phyloP scores from a whole-genome alignment of 2,888 invertebrate genomes.

The Callosobruchus maculatus region DNA sequence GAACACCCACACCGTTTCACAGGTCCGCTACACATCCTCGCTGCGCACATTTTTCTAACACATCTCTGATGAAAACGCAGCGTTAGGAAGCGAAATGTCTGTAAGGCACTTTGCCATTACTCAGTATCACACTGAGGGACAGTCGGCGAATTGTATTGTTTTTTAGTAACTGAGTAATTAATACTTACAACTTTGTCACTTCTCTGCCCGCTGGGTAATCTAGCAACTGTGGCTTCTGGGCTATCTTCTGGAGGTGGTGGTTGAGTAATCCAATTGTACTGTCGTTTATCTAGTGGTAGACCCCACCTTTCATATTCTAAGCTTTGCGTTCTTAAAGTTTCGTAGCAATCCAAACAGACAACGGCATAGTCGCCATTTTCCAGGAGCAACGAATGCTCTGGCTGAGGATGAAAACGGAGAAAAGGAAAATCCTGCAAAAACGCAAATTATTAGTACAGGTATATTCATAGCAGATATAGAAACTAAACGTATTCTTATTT shows the following conservation, averaged over 20 bases:
- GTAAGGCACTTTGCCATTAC: too few relatives aligned
- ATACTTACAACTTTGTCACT: constrained; percentile 68
- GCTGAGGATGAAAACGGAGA: constrained; percentile 76
- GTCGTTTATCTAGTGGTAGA: constrained; percentile 83
- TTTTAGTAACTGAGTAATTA: neutral
- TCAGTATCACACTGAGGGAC: too few relatives aligned
- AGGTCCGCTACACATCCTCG: too few relatives aligned
- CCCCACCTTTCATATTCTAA: constrained; percentile 88
- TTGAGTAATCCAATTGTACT: constrained; percentile 92
- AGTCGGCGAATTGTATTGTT: too few relatives aligned
- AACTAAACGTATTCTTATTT: neutral
- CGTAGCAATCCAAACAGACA: constrained; percentile 90
- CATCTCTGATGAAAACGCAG: too few relatives aligned
- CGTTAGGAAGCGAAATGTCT: too few relatives aligned
- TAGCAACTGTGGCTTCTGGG: constrained; percentile 77
- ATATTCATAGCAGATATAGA: too few relatives aligned
- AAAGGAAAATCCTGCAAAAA: constrained; percentile 78
- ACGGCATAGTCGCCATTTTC: constrained; percentile 89
- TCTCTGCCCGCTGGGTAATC: constrained; percentile 81
- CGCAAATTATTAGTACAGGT: constrained; percentile 19
- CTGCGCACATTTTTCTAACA: too few relatives aligned
- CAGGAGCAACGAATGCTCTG: constrained; percentile 76
- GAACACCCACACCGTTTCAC: too few relatives aligned
- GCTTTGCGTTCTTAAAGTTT: constrained; percentile 85
- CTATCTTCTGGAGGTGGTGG: constrained; percentile 90